phyloP scores from a whole-genome alignment of 92 coral and sea anemone species.

The Parazoanthus swiftii region DNA sequence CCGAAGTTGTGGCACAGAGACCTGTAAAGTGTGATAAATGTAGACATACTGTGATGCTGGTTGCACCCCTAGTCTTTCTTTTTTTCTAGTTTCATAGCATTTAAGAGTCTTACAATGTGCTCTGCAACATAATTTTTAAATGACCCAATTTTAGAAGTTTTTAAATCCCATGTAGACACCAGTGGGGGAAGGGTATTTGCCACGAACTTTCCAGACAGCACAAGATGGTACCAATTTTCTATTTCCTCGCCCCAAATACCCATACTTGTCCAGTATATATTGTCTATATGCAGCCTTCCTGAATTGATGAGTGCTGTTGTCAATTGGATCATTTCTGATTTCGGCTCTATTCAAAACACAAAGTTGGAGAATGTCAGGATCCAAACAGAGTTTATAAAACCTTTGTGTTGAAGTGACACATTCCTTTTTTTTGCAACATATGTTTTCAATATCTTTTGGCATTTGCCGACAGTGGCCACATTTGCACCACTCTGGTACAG shows the following conservation, averaged over 20 bases:
- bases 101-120: neutral
- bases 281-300: conserved; percentile 46
- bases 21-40: no score
- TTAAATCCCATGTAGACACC: conserved; percentile 39
- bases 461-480: conserved; percentile 49
- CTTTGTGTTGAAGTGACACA: conserved; percentile 39
- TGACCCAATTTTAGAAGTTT: neutral
- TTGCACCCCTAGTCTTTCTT: no score
- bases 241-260: conserved; percentile 40
- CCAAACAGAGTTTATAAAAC: conserved; percentile 52
- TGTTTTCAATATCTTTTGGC: conserved; percentile 51
- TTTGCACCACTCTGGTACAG: conserved; percentile 57
- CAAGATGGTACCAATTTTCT: conserved; percentile 46
- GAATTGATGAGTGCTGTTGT: conserved; percentile 25
- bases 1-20: no score
- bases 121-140: neutral
- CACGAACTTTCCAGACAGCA: conserved; percentile 28
- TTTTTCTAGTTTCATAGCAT: no score
- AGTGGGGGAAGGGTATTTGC: conserved; percentile 38
- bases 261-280: conserved; percentile 26
- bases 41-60: no score
- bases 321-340: conserved; percentile 34
- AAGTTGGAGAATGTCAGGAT: conserved; percentile 62
- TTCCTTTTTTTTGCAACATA: conserved; percentile 50
- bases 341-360: conserved; percentile 36